phyloP scores from a whole-genome alignment of 1,140 invertebrate species.

The Sinella curviseta region DNA sequence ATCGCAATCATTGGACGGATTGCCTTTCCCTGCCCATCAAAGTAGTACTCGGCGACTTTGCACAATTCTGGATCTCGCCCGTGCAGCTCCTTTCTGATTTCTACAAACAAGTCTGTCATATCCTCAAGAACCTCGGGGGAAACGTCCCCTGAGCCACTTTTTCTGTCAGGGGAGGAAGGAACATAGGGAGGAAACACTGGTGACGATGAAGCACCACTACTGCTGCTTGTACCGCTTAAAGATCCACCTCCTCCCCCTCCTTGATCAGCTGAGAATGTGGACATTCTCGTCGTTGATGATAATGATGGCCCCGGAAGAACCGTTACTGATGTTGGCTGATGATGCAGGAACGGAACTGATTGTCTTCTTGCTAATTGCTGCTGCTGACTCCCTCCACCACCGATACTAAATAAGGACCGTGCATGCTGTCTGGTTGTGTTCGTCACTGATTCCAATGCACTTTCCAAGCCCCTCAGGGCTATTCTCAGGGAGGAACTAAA shows the following conservation, averaged over 20 bases:
- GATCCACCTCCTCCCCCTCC: neutral
- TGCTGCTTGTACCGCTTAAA: neutral
- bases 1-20: constrained; percentile 60
- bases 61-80: constrained; percentile 21
- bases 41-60: constrained; percentile 58
- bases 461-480: constrained; percentile 16
- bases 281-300: neutral
- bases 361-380: neutral
- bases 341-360: neutral
- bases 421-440: neutral
- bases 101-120: constrained; percentile 32
- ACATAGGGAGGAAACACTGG: neutral
- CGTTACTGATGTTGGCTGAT: no score
- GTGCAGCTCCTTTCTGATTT: constrained; percentile 30
- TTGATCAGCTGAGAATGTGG: constrained; percentile 2
- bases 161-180: neutral
- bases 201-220: neutral
- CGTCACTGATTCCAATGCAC: neutral
- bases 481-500: constrained; percentile 5
- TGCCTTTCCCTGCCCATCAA: constrained; percentile 62
- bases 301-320: neutral
- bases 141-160: neutral
- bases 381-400: neutral
- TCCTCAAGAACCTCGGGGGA: constrained; percentile 9
- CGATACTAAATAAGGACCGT: neutral